Percentiles rank a stretch among this genome's conserved stretches.
phyloP scores from a whole-genome alignment of 53 echinoderm and acorn worm species.

The Arbacia lixula region DNA sequence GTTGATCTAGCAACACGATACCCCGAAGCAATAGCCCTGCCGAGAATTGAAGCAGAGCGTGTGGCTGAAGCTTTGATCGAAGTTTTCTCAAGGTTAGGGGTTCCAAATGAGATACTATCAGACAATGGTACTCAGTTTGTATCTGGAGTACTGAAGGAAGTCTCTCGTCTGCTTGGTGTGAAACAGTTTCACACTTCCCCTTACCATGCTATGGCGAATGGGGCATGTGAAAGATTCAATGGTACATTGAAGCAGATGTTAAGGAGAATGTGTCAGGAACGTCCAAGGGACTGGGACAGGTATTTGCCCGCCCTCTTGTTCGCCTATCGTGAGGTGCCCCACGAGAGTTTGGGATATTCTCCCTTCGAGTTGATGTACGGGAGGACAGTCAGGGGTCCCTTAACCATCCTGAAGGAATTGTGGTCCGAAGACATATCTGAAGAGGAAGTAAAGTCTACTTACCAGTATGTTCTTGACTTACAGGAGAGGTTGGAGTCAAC shows the following conservation, averaged over 20 bases:
- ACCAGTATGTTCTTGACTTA: slow-evolving; percentile 62
- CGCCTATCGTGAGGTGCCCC: slow-evolving; percentile 57
- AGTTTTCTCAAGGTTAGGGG: slow-evolving; percentile 49
- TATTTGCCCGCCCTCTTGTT: slow-evolving; percentile 49
- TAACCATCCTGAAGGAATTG: slow-evolving; percentile 56
- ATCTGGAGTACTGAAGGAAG: slow-evolving; percentile 11
- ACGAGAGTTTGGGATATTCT: slow-evolving; percentile 47
- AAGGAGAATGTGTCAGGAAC: slow-evolving; percentile 42
- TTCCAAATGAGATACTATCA: slow-evolving; percentile 39
- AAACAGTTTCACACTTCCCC: slow-evolving; percentile 23
- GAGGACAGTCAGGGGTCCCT: slow-evolving; percentile 36
- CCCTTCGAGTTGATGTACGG: slow-evolving; percentile 62
- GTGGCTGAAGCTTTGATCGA: slow-evolving; percentile 57
- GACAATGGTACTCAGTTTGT: slow-evolving; percentile 54
- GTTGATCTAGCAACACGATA: slow-evolving; percentile 4
- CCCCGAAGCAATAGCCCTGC: slow-evolving; percentile 40
- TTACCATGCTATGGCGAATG: slow-evolving; percentile 26
- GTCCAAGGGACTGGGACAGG: slow-evolving; percentile 61
- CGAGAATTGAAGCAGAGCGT: slow-evolving; percentile 61
- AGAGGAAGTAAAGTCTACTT: slow-evolving; percentile 58
- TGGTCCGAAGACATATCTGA: slow-evolving; percentile 37
- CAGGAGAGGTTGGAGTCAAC: slow-evolving; percentile 48
- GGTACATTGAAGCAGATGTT: slow-evolving; percentile 61
- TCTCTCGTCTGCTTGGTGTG: not conserved
- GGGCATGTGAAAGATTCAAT: slow-evolving; percentile 43